Conservation (phyloP, 1,140 invertebrate species). For the Euura lappo region DNA sequence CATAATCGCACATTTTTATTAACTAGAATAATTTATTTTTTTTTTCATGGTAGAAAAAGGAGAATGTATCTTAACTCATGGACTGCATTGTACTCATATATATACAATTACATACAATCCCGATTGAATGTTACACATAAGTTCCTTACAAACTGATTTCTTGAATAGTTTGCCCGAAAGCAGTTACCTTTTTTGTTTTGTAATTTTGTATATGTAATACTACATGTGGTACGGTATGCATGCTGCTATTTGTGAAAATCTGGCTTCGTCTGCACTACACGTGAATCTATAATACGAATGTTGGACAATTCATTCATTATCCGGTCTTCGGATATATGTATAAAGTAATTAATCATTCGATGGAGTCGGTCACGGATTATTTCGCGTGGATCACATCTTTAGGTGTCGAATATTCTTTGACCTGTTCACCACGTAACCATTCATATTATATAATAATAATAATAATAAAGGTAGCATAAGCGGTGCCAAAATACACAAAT, state of each 20-base stretch:
- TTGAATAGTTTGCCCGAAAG: constrained; percentile 19
- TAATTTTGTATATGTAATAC: not conserved
- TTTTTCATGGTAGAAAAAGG: constrained; percentile 64
- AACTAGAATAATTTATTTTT: constrained; percentile 66
- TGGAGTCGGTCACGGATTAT: too few relatives aligned
- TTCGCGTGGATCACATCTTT: not conserved
- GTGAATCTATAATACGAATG: not conserved
- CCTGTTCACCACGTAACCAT: constrained; percentile 1
- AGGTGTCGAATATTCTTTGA: not conserved
- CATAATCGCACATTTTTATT: constrained; percentile 48
- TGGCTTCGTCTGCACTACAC: not conserved
- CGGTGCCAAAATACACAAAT: constrained; percentile 15
- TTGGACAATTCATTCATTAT: not conserved
- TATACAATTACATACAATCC: constrained; percentile 59
- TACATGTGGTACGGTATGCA: not conserved
- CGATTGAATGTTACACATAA: constrained; percentile 60
- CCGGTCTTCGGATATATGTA: not conserved
- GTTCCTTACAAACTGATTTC: constrained; percentile 54
- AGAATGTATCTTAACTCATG: constrained; percentile 63
- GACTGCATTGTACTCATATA: constrained; percentile 59
- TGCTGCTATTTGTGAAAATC: not conserved
- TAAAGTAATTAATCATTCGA: not conserved
- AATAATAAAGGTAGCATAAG: not conserved
- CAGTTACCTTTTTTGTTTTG: constrained; percentile 13
- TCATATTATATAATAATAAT: not conserved